Evolutionary conservation across 2,888 invertebrate genomes (phyloP), one percentile per base, ranked within the genome.

Genomic region (Tridacna gigas): DNA sequence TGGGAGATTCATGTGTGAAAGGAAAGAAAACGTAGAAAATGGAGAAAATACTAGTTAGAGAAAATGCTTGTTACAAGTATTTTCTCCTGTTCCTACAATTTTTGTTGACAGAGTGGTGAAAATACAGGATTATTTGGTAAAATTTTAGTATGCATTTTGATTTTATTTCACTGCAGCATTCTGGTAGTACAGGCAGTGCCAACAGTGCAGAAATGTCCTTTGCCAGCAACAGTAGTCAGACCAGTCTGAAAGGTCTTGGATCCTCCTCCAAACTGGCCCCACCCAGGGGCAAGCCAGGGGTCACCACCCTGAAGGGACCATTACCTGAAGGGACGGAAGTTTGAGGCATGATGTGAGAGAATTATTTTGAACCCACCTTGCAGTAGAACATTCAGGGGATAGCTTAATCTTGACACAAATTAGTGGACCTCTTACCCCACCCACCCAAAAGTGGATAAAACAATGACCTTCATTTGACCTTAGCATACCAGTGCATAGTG

Each of bases 181-280:
- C 93, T 73, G 92, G 92, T 20, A 91, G 93, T 80, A 88, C 91
- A 71, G 91, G 91, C 11, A 92, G 93, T 80, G 89, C 92, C 7
- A 89, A 90, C 80, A 90, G 91, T 63, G 83, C 88, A 48, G 90
- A 90, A 73, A 86, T 88, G 13, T 79, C 89, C 0, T 84, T 87
- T 67, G 87, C 86, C 74, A 85, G 85, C 56, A 83, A 88, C 79
- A 79, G 86, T 69, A 86, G 87, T 51, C 90, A 89, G 79, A 81
- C 84, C 1, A 83, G 83, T 61, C 83, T 88, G 79, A 85, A 88
- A 74, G 82, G 86, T 37, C 77, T 84, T 26, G 78, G 86, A 66
- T 83, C 86, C 77, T 74, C 83, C 20, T 66, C 84, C 67, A 77
- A 82, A 77, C 75, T 76, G 60, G 77, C 78, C 47, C 74, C 74